Conservation (phyloP, 2,888 invertebrate species). For the Rambutsinella grinnellia region DNA sequence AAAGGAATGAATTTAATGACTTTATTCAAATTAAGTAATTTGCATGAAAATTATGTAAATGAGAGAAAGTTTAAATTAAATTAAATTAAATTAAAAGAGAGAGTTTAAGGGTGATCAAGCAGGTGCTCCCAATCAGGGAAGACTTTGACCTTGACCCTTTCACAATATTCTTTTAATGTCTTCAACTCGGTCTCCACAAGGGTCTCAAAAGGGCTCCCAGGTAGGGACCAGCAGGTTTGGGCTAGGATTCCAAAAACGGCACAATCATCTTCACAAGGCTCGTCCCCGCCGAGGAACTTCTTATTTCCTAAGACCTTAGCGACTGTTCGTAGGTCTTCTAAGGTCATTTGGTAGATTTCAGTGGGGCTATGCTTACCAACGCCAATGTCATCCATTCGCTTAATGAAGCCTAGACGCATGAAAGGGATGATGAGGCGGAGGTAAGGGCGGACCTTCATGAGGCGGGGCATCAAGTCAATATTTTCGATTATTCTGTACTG, state of each 20-base stretch:
- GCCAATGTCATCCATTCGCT: conserved; percentile 43
- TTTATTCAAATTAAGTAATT: too few relatives aligned
- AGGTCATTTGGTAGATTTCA: conserved; percentile 52
- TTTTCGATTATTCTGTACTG: conserved; percentile 24
- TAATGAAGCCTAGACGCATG: background rate
- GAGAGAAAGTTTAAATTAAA: too few relatives aligned
- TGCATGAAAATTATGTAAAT: too few relatives aligned
- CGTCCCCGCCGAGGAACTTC: conserved; percentile 61
- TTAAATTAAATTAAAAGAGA: too few relatives aligned
- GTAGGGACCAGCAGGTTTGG: conserved; percentile 67
- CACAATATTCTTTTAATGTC: conserved; percentile 68
- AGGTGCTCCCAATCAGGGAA: conserved; percentile 70
- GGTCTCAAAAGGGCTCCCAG: conserved; percentile 63
- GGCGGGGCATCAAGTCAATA: background rate
- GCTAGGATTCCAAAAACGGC: conserved; percentile 68
- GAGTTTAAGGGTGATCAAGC: too few relatives aligned
- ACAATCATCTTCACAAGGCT: conserved; percentile 67
- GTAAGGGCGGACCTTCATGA: conserved; percentile 11
- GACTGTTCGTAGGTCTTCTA: conserved; percentile 51
- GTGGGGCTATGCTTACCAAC: conserved; percentile 56
- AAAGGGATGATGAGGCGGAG: conserved; percentile 7
- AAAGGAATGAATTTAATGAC: too few relatives aligned
- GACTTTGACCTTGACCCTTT: conserved; percentile 67
- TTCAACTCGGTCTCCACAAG: conserved; percentile 66
- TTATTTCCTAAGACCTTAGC: conserved; percentile 57